These are phyloP conservation scores for Phaetusa simplex DNA, from an alignment of 2,113 vertebrate species.

Conservation along the genomic window DNA sequence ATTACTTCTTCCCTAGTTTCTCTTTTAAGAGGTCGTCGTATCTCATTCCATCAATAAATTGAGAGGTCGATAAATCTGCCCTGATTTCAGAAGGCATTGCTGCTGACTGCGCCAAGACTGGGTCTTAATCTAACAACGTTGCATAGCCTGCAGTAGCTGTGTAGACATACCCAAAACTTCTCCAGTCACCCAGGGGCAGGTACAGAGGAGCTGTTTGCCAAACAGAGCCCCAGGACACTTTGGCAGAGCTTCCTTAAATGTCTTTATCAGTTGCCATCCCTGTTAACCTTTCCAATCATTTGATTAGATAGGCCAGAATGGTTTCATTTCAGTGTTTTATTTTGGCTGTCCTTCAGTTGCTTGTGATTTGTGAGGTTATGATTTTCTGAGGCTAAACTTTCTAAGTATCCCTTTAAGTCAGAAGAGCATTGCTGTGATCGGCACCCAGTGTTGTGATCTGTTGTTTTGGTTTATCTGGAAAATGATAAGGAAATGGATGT, in stretches of 20 bases:
- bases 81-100: not conserved
- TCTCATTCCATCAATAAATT: not conserved
- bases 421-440: not conserved
- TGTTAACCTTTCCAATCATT: not conserved
- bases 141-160: not conserved
- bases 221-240: not conserved
- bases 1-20: not conserved
- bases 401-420: not conserved
- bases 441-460: not conserved
- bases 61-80: not conserved
- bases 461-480: not conserved
- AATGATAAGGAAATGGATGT: not conserved
- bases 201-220: not conserved
- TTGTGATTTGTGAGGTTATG: not conserved
- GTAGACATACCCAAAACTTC: not conserved
- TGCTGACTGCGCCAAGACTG: not conserved
- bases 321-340: not conserved
- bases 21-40: not conserved
- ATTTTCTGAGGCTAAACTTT: not conserved
- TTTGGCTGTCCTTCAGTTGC: not conserved
- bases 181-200: not conserved
- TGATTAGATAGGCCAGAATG: not conserved
- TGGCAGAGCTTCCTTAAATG: not conserved
- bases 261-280: not conserved
- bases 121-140: rapidly evolving